Conservation (phyloP, 2,797 vertebrate species). For the Tragopan temminckii region DNA sequence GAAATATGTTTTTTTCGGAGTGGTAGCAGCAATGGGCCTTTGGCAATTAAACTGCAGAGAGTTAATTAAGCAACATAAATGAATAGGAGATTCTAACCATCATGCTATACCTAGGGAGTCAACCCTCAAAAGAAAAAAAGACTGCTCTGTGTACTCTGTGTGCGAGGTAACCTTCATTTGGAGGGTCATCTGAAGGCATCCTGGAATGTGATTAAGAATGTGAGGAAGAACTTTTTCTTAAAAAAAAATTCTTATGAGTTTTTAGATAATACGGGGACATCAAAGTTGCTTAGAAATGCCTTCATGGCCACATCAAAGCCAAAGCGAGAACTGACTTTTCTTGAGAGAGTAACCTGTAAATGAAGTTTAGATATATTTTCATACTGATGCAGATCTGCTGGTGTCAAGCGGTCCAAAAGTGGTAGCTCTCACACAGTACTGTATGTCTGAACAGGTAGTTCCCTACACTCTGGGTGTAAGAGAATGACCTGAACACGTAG, state of each 20-base stretch:
- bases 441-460: neutral
- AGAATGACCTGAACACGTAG: accelerated
- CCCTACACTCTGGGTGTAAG: accelerated
- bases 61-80: neutral
- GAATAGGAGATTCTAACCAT: neutral
- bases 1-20: neutral
- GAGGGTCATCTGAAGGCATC: neutral
- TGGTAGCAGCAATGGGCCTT: neutral
- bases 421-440: neutral
- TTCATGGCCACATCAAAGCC: neutral
- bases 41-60: neutral
- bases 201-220: neutral
- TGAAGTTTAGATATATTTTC: neutral
- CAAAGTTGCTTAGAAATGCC: neutral
- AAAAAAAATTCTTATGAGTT: neutral
- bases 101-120: neutral
- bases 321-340: neutral
- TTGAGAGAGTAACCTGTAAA: neutral
- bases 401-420: neutral
- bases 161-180: neutral
- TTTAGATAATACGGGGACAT: neutral
- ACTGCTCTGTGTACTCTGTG: neutral
- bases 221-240: neutral
- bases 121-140: neutral
- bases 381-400: neutral